Conservation (phyloP, 2,113 vertebrate species). For the Pteropus alecto region DNA sequence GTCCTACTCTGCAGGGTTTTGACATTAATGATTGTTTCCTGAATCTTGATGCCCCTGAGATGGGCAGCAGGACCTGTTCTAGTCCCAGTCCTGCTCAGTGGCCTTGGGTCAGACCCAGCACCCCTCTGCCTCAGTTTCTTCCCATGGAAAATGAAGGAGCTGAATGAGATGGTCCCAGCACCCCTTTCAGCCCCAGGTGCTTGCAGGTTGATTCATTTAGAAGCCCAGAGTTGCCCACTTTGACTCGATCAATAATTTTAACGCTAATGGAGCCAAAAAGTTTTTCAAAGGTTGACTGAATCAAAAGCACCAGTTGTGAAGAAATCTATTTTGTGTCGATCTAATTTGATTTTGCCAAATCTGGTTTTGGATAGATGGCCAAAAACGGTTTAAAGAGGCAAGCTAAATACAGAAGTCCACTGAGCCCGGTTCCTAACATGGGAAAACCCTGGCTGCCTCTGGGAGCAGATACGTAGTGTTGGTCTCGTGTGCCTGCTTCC, state of each 20-base stretch:
- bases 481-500: not conserved
- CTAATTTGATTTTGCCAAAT: not conserved
- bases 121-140: slow-evolving; percentile 32
- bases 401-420: not conserved
- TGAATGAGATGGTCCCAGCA: not conserved
- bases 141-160: not conserved
- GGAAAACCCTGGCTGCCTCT: not conserved
- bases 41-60: not conserved
- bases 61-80: not conserved
- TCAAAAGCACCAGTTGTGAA: not conserved
- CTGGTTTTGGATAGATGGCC: not conserved
- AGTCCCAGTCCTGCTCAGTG: not conserved
- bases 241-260: not conserved
- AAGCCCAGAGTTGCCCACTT: not conserved
- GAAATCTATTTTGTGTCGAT: not conserved
- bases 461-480: accelerated
- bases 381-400: not conserved
- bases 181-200: not conserved
- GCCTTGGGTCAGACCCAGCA: not conserved
- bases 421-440: not conserved
- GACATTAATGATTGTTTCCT: not conserved
- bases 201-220: not conserved
- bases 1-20: not conserved
- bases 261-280: not conserved
- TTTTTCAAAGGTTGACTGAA: not conserved